These are phyloP conservation scores for Xiphorhynchus erythropygius DNA, from an alignment of 2,797 vertebrate species.

Conservation along the genomic window DNA sequence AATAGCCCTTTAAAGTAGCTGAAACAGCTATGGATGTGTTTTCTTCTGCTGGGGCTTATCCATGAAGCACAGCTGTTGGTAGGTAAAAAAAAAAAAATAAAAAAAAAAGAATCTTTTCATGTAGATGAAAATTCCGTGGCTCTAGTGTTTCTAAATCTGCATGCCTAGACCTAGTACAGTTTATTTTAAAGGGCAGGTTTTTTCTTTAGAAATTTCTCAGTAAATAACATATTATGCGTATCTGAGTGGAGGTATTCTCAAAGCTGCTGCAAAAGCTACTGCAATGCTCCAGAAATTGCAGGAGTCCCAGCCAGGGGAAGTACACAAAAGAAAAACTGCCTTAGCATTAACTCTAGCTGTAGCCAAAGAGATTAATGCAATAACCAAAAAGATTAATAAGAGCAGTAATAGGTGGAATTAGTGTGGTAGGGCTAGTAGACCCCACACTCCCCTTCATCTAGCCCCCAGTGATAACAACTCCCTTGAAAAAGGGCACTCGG, in stretches of 20 bases:
- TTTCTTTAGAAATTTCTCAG: conserved; percentile 22
- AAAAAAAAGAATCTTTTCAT: conserved; percentile 13
- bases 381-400: neutral
- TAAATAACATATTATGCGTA: neutral
- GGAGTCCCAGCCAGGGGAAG: neutral
- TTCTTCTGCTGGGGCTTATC: conserved; percentile 41
- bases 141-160: conserved; percentile 33
- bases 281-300: neutral
- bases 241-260: neutral
- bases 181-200: conserved; percentile 36
- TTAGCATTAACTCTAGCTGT: neutral
- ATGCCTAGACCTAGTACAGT: conserved; percentile 6
- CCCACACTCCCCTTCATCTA: neutral
- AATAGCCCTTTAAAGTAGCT: neutral
- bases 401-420: neutral
- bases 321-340: neutral
- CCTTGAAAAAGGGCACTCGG: neutral
- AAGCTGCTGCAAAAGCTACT: neutral
- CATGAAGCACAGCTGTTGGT: conserved; percentile 28
- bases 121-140: conserved; percentile 5
- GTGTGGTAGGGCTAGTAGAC: neutral
- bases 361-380: neutral
- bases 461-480: neutral
- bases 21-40: neutral
- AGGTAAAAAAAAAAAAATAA: neutral